phyloP scores from a whole-genome alignment of 2,113 vertebrate species.

The Sinosuthora webbiana region DNA sequence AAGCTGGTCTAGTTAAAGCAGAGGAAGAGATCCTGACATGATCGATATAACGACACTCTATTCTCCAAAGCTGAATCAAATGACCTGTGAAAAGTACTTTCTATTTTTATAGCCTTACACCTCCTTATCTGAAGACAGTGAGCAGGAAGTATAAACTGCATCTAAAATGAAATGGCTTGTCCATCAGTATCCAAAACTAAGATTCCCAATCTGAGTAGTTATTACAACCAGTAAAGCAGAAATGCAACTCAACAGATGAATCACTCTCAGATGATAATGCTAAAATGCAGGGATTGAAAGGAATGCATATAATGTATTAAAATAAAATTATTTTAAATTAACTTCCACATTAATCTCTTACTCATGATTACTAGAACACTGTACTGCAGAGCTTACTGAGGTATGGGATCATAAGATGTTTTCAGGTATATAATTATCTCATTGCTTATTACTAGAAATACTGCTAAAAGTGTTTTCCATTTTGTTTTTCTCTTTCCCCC shows the following conservation, averaged over 20 bases:
- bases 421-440: background rate
- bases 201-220: background rate
- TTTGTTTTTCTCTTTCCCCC: too few relatives aligned
- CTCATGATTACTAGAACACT: background rate
- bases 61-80: background rate
- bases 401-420: background rate
- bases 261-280: background rate
- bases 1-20: background rate
- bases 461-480: background rate
- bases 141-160: background rate
- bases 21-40: background rate
- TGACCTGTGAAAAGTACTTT: background rate
- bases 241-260: background rate
- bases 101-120: background rate
- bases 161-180: background rate
- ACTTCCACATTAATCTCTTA: background rate
- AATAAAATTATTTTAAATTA: background rate
- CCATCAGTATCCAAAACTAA: background rate
- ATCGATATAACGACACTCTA: background rate
- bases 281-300: background rate
- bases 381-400: background rate
- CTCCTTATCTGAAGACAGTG: background rate
- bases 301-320: background rate
- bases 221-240: background rate
- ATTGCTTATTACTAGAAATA: background rate